These are phyloP conservation scores for Blennius ocellaris DNA, from an alignment of 2,113 vertebrate species.

Conservation along the genomic window DNA sequence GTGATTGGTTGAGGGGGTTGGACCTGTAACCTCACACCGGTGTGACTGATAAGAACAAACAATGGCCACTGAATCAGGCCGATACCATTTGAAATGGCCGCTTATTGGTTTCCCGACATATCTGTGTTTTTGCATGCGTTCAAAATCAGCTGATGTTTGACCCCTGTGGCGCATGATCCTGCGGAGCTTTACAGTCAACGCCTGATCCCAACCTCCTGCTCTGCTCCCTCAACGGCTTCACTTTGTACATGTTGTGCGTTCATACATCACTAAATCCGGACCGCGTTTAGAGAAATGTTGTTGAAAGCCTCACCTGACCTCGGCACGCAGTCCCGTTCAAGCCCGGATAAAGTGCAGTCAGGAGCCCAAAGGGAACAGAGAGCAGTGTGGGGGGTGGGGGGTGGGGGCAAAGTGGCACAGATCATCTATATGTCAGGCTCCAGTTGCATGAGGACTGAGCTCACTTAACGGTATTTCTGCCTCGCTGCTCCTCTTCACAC, in stretches of 20 bases:
- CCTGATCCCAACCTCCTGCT: neutral
- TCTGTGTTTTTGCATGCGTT: neutral
- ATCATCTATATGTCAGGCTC: slow-evolving; percentile 39
- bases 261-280: neutral
- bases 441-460: slow-evolving; percentile 60
- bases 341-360: slow-evolving; percentile 23
- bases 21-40: no score
- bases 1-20: no score
- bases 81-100: no score
- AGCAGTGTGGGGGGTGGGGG: slow-evolving; percentile 12
- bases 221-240: neutral
- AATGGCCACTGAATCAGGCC: no score
- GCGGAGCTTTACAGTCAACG: neutral
- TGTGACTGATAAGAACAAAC: no score
- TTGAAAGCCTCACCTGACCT: slow-evolving; percentile 42
- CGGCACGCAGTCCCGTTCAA: neutral
- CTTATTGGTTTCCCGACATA: no score
- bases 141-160: slow-evolving; percentile 32
- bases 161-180: slow-evolving; percentile 4
- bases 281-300: slow-evolving; percentile 22
- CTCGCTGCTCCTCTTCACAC: slow-evolving; percentile 54
- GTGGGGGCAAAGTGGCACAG: slow-evolving; percentile 8
- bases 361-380: slow-evolving; percentile 38
- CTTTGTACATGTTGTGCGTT: neutral
- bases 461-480: slow-evolving; percentile 32